Evolutionary conservation across 2,113 vertebrate genomes (phyloP), one percentile per base, ranked within the genome.

Genomic region (Cottus gobio): DNA sequence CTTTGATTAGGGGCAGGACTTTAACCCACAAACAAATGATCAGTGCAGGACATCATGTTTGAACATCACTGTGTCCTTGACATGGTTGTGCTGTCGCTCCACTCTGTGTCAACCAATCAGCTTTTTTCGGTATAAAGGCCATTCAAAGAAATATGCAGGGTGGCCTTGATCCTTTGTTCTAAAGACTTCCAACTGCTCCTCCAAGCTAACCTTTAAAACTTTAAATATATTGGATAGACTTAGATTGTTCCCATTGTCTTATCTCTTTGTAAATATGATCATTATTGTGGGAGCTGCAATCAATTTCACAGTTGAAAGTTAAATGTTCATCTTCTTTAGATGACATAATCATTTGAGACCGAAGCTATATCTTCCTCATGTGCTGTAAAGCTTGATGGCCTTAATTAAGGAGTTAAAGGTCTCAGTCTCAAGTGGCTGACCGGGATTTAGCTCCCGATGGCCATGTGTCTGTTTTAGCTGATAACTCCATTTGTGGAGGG

Each of bases 31-130:
- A 63, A 31, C 22, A 57, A 58, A 71, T 73, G 16, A 81, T 80
- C 56, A 48, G 52, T 37, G 15, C 18, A 44, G 42, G 57, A 15
- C 20, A 50, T 76, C 24, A 5, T 66, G 36, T 85, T 84, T 84
- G 66, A 66, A 57, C 71, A 70, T 73, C 26, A 34, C 9, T 20
- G 44, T 26, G 75, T 79, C 84, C 77, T 85, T 83, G 75, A 70
- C 48, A 34, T 28, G 18, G 61, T 18, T 34, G 4, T 61, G 61
- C 50, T 69, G 18, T 82, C 8, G 0, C 57, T 30, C 39, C 4
- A 56, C 58, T 62, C 1, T 5, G 22, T 5, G 22, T 16, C 62
- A 79, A 52, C 67, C 69, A 70, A 31, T 84, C 70, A 77, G 64
- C 48, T 80, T 76, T 44, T 37, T 34, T 67, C 69, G 60, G 68